Base-by-base conservation (phyloP, 1,140 invertebrate species). In the Lepidurus couesii region DNA sequence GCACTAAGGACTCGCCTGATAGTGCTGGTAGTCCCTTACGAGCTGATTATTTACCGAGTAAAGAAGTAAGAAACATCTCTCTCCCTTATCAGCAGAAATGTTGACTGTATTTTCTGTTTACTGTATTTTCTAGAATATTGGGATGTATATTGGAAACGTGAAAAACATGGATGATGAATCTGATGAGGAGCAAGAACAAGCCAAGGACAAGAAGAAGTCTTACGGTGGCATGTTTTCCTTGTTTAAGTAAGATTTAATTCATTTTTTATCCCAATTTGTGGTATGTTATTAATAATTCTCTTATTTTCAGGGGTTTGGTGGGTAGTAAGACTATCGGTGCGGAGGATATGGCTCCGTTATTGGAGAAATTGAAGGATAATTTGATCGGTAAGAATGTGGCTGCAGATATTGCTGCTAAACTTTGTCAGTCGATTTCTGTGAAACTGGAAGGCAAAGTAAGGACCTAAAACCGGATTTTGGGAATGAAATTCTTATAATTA, bases 361-460 rank as follows among this genome's bases (percentile, higher is more conserved):
- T 99, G 79, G 96, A 98, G 75, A 98, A 99, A 86, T 89, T 99
- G 87, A 93, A 93, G 80, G 97, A 99, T 85, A 97, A 98, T 86
- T 88, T 99, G 42, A 98, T 99, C 81, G 88, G 89, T 0, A 99
- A 99, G 85, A 99, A 99, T 86, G 98, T 99, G 2, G 98, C 98
- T 43, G 86, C 95, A 0, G 98, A 99, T 81, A 98, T 99, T 82
- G 91, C 98, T 9, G 87, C 89, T 21, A 98, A 98, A 84, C 86
- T 99, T 11, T 99, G 98, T 84, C 94, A 98, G 75, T 98, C 96
- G 6, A 96, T 99, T 11, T 91, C 93, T 9, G 87, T 88, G 0
- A 98, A 98, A 84, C 87, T 99, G 9, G 94, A 97, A 84, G 98
- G 98, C 80, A 97, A 96, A 88, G 91, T 95, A 74, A 81, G 84